Evolutionary conservation across 2,113 vertebrate species (phyloP).

Genomic region (Aythya baeri): DNA sequence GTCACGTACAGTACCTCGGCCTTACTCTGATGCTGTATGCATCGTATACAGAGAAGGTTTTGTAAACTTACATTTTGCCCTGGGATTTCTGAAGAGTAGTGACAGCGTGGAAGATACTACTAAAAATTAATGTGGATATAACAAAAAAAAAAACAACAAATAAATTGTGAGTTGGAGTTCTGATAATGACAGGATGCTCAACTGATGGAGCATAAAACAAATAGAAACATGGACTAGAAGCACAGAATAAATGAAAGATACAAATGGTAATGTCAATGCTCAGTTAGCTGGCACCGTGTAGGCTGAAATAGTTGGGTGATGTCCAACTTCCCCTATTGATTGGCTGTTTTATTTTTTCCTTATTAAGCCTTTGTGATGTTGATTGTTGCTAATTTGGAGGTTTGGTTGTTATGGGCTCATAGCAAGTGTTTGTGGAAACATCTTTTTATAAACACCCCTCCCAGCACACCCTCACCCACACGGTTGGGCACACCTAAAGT

Average conservation of each 20-base stretch:
- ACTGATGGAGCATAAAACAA: neutral
- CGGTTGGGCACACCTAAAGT: neutral
- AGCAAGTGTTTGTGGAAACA: slow-evolving; percentile 34
- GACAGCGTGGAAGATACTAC: neutral
- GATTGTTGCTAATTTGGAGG: neutral
- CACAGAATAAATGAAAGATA: too few species aligned
- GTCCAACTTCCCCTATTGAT: neutral
- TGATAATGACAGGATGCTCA: neutral
- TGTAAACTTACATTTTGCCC: neutral
- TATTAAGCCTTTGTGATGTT: neutral
- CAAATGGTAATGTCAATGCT: too few species aligned
- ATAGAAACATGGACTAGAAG: too few species aligned
- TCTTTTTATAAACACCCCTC: neutral
- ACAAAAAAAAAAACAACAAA: too few species aligned
- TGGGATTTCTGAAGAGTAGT: neutral
- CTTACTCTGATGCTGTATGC: neutral
- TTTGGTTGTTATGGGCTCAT: slow-evolving; percentile 31
- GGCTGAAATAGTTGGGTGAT: accelerated
- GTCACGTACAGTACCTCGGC: neutral
- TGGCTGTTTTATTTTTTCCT: neutral
- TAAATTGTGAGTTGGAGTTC: too few species aligned
- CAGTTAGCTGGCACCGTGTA: accelerated
- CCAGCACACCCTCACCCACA: slow-evolving; percentile 24
- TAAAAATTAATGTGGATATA: too few species aligned
- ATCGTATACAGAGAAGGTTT: neutral